Evolutionary conservation across 2,797 vertebrate genomes (phyloP), one percentile per base, ranked within the genome.

Genomic region (Pristis pectinata): DNA sequence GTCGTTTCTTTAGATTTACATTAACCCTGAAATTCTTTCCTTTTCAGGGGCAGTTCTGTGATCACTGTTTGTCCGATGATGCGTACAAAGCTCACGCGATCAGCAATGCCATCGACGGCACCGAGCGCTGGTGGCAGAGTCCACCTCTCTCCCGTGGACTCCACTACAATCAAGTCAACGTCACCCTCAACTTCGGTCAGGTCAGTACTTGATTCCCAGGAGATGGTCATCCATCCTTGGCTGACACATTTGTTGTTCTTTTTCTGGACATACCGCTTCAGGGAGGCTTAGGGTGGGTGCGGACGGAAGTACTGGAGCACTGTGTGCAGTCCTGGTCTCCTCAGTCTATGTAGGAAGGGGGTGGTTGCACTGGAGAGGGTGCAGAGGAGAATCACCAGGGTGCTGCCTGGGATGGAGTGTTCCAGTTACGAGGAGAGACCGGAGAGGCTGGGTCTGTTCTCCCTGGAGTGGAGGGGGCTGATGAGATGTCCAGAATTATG

Each of bases 71-170:
- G 95, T 96, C 98, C 74, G 96, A 95, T 37, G 98, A 98, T 94
- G 97, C 98, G 37, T 97, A 95, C 95, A 98, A 97, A 97, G 98
- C 98, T 79, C 98, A 99, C 95, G 98, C 98, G 0, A 96, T 97
- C 95, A 97, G 96, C 95, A 97, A 98, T 0, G 98, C 98, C 10
- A 97, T 99, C 0, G 99, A 99, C 3, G 99, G 99, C 95, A 98
- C 98, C 0, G 98, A 99, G 94, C 96, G 97, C 22, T 99, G 99
- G 98, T 99, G 99, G 99, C 99, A 99, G 95, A 99, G 99, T 95
- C 98, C 99, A 0, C 98, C 99, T 95, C 98, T 99, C 13, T 99
- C 99, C 56, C 96, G 96, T 79, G 98, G 98, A 64, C 67, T 95
- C 76, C 96, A 94, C 94, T 98, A 99, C 97, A 99, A 99, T 0